Base-by-base conservation (phyloP, 2,113 vertebrate genomes). In the Oreochromis aureus region DNA sequence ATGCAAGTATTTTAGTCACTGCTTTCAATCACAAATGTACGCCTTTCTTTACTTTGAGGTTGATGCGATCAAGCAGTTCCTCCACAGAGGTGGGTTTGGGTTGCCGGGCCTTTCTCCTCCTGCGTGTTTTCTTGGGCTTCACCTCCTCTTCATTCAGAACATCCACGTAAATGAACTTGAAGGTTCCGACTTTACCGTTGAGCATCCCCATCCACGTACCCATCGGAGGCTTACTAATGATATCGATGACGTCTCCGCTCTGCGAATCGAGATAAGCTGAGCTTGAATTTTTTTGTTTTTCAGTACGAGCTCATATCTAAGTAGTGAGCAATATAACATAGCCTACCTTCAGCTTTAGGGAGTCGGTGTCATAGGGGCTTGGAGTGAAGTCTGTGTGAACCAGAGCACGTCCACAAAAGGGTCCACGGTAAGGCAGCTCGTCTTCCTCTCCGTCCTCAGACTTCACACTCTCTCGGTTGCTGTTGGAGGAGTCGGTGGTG, bases 171-270 rank as follows among this genome's bases (percentile, higher is more conserved):
- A 99, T 98, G 94, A 99, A 99, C 91, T 99, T 99, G 95, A 99
- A 99, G 3, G 98, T 99, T 85, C 98, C 98, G 3, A 99, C 98
- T 92, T 99, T 99, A 78, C 98, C 98, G 91, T 97, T 98, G 89
- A 99, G 81, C 88, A 99, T 97, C 19, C 98, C 98, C 98, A 99
- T 99, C 98, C 98, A 99, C 6, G 98, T 99, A 4, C 98, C 98
- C 98, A 99, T 99, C 8, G 98, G 98, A 1, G 98, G 98, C 79
- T 99, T 99, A 94, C 98, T 99, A 93, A 99, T 99, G 87, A 99
- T 97, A 41, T 99, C 98, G 11, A 99, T 99, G 89, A 99, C 93
- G n/a, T 99, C 98, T 27, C 98, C 98, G 81, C 97, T 98, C 98
- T 99, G 96, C 9, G 53, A 87, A 6, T 88, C 1, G 6, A 86